Percentiles rank a stretch among this genome's conserved stretches.
Evolutionary conservation across 1,140 invertebrate genomes (phyloP).

Genomic region (Aleiodes sp.): DNA sequence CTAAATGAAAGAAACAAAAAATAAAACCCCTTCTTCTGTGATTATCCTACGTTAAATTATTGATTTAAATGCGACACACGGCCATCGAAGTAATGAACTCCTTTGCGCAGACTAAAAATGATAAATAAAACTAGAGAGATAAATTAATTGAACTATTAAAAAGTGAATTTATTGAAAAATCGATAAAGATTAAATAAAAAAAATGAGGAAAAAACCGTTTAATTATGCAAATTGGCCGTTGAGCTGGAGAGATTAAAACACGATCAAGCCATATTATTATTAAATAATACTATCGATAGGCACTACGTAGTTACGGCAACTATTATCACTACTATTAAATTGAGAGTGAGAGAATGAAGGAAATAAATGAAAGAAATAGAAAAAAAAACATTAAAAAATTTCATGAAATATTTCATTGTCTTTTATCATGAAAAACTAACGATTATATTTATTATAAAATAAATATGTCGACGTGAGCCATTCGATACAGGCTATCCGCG

Average conservation of each 20-base stretch:
- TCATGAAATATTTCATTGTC: constrained; percentile 51
- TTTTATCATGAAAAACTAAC: constrained; percentile 53
- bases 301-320: constrained; percentile 56
- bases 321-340: constrained; percentile 59
- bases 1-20: constrained; percentile 26
- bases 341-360: constrained; percentile 20
- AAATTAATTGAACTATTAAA: background rate
- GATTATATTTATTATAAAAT: constrained; percentile 56
- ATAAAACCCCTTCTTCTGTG: constrained; percentile 63
- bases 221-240: constrained; percentile 32
- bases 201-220: too few species aligned
- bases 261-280: constrained; percentile 61
- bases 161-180: background rate
- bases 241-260: constrained; percentile 38
- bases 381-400: too few species aligned
- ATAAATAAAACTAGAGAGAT: constrained; percentile 1
- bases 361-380: too few species aligned
- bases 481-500: constrained; percentile 39
- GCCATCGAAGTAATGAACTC: constrained; percentile 37
- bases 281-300: constrained; percentile 54
- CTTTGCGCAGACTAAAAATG: too few species aligned
- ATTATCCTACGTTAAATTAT: constrained; percentile 66
- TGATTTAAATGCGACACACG: constrained; percentile 54
- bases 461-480: constrained; percentile 36
- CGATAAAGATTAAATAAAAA: constrained; percentile 17